phyloP scores from a whole-genome alignment of 1,140 invertebrate genomes.

The Brachionus plicatilis region DNA sequence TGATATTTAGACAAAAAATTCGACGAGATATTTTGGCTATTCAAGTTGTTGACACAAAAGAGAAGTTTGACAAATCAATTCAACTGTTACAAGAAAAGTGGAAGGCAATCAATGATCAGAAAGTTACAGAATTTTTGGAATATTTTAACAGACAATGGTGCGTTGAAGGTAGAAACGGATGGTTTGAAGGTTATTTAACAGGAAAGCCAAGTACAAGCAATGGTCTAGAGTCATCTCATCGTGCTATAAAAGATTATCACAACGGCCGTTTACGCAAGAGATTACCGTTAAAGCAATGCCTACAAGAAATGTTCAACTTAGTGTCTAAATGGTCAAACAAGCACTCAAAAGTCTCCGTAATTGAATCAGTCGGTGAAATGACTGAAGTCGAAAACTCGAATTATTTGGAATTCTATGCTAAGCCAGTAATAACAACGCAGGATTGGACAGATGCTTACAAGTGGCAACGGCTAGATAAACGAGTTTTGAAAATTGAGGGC shows the following conservation, averaged over 20 bases:
- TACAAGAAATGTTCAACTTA: not conserved
- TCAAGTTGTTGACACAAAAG: not conserved
- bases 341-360: not conserved
- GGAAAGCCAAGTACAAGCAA: not conserved
- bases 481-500: too few relatives aligned
- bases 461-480: too few relatives aligned
- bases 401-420: not conserved
- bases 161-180: not conserved
- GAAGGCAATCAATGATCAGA: not conserved
- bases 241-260: not conserved
- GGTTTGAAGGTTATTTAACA: not conserved
- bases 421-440: not conserved
- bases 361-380: not conserved
- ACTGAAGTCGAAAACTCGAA: not conserved
- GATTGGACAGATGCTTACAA: conserved; percentile 12
- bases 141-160: not conserved
- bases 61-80: not conserved
- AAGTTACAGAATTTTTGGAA: not conserved
- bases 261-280: not conserved
- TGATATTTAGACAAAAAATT: not conserved
- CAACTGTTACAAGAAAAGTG: not conserved
- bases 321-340: not conserved
- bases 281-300: not conserved
- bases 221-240: not conserved
- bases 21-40: not conserved